Evolutionary conservation across 2,113 vertebrate species (phyloP).

Genomic region (Cyanistes caeruleus): DNA sequence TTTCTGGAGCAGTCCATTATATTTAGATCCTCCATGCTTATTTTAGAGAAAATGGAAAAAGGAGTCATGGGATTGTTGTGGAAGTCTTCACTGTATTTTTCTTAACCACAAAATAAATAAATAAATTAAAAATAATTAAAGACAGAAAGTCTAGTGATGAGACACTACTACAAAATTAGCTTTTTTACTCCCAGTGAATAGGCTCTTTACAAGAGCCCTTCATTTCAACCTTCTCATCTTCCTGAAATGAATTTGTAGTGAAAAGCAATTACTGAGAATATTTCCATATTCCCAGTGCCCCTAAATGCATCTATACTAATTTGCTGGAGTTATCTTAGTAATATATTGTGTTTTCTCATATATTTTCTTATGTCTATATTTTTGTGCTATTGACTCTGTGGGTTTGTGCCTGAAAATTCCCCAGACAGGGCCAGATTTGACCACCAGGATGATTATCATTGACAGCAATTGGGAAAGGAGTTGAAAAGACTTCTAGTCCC

Average conservation of each 20-base stretch:
- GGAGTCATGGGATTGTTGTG: background rate
- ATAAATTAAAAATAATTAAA: background rate
- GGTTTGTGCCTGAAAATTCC: background rate
- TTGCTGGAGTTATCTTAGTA: background rate
- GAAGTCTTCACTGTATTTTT: background rate
- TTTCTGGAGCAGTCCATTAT: background rate
- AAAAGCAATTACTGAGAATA: conserved; percentile 19
- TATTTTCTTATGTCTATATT: background rate
- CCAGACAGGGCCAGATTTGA: background rate
- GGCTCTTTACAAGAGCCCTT: background rate
- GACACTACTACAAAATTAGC: background rate
- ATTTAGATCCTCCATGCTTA: background rate
- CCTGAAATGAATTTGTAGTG: background rate
- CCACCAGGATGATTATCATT: background rate
- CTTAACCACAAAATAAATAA: background rate
- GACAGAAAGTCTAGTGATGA: background rate
- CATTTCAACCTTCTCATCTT: background rate
- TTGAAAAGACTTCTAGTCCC: background rate
- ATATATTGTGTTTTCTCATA: background rate
- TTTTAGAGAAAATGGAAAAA: background rate
- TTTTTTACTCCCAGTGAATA: background rate
- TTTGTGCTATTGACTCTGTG: background rate
- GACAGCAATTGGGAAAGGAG: background rate
- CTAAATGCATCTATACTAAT: background rate
- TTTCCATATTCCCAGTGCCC: background rate